These are phyloP conservation scores for Metalampra italica DNA, from an alignment of 2,888 invertebrate species.

Conservation along the genomic window DNA sequence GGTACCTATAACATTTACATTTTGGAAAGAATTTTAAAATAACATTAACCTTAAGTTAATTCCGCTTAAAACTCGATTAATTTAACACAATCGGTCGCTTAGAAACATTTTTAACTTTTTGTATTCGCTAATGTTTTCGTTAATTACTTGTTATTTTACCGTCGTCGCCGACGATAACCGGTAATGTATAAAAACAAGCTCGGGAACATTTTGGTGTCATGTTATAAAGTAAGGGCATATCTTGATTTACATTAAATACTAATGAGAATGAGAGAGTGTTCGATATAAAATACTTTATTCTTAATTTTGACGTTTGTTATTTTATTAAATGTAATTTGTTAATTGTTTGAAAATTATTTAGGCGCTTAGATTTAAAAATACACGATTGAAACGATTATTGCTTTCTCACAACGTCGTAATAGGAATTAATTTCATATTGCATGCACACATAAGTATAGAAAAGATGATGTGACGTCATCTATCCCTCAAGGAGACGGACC, in stretches of 20 bases:
- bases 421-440: too few relatives aligned
- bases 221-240: neutral
- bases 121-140: neutral
- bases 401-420: too few relatives aligned
- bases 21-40: neutral
- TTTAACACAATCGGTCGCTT: neutral
- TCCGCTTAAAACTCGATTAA: neutral
- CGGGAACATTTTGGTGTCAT: constrained; percentile 1
- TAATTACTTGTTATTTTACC: constrained; percentile 1
- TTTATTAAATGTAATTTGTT: too few relatives aligned
- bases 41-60: constrained; percentile 1
- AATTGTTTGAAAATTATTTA: too few relatives aligned
- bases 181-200: constrained; percentile 11
- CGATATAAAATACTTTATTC: neutral
- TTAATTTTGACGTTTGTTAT: too few relatives aligned
- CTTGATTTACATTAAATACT: neutral
- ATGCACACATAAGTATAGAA: too few relatives aligned
- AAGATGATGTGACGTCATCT: too few relatives aligned
- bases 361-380: too few relatives aligned
- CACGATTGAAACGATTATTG: too few relatives aligned
- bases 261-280: neutral
- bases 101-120: neutral
- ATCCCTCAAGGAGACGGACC: too few relatives aligned
- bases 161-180: neutral
- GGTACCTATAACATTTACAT: too few relatives aligned